phyloP scores from a whole-genome alignment of 2,797 vertebrate genomes.

The Muscicapa striata region DNA sequence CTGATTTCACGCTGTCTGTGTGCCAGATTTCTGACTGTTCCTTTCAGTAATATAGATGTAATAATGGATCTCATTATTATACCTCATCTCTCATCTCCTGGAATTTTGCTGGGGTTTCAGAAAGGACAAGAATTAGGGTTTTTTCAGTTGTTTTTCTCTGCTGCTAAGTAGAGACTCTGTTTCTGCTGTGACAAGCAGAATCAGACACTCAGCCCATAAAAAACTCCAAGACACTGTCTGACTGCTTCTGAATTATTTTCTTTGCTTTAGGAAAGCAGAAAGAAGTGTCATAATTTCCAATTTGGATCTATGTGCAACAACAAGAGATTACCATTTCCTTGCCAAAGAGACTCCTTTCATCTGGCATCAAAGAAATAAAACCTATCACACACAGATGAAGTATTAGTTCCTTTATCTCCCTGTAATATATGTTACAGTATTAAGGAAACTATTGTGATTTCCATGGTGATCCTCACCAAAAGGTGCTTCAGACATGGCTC shows the following conservation, averaged over 20 bases:
- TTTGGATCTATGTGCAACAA: conserved; percentile 13
- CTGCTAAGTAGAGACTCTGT: not conserved
- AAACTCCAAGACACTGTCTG: not conserved
- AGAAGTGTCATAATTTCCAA: conserved; percentile 33
- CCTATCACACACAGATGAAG: conserved; percentile 20
- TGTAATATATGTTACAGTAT: not conserved
- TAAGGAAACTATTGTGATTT: conserved; percentile 2
- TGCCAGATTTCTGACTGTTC: conserved; percentile 6
- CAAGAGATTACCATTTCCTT: conserved; percentile 42
- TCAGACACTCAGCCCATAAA: not conserved
- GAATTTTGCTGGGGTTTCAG: conserved; percentile 26
- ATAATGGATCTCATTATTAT: not conserved
- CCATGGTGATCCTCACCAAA: not conserved
- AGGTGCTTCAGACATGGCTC: not conserved
- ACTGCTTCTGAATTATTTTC: conserved; percentile 2
- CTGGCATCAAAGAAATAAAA: conserved; percentile 69
- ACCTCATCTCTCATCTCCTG: not conserved
- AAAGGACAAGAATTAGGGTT: not conserved
- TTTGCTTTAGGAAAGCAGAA: conserved; percentile 48
- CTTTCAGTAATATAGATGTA: not conserved
- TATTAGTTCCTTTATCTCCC: conserved; percentile 25
- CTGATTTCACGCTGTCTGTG: not conserved
- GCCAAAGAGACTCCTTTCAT: conserved; percentile 60
- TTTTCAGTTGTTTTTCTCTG: not conserved
- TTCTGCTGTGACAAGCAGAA: conserved; percentile 27